Evolutionary conservation across 1,140 invertebrate species (phyloP), one percentile per base, ranked within the genome.

Genomic region (Bombus waltoni): DNA sequence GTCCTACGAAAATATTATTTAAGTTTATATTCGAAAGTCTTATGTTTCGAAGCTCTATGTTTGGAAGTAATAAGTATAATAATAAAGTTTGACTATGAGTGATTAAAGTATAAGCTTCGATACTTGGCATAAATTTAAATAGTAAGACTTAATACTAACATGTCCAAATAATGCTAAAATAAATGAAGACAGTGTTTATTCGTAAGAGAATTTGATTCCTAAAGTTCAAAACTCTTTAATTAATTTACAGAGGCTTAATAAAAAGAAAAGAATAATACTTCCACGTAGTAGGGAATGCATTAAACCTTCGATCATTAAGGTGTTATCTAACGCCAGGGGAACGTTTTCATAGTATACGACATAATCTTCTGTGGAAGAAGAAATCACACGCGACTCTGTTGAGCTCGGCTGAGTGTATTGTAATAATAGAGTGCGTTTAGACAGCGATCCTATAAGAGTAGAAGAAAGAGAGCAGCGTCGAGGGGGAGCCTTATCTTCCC

Each of bases 401-500:
- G 40, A 25, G 44, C 44, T 38, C 35, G 66, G 35, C 72, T 88
- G 89, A 83, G 71, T 68, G 78, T 88, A 86, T 90, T 85, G 83
- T 88, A 90, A 90, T 90, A 90, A 88, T 81, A 90, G 79, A 90
- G 86, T 57, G 75, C 86, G 88, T 89, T 90, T 90, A 90, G 83
- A 86, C 88, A 83, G 10, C 82, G 86, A 90, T 89, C 85, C 89
- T 80, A 85, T 89, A 89, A 87, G 86, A 87, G 79, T 66, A 76
- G 38, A 84, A 81, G 89, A 90, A 88, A 90, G 88, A 88, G 83
- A 87, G 89, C 66, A 59, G 65, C 83, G 82, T 79, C 89, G 89
- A 94, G 93, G 93, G 94, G 93, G 92, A 94, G 89, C 89, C 91
- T 95, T 95, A 95, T 95, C 94, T 95, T 93, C 92, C 91, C 91